A percentile compares a stretch with the other conserved stretches of the same genome.
phyloP scores from a whole-genome alignment of 2,113 vertebrate genomes.

The Desmodus rotundus region DNA sequence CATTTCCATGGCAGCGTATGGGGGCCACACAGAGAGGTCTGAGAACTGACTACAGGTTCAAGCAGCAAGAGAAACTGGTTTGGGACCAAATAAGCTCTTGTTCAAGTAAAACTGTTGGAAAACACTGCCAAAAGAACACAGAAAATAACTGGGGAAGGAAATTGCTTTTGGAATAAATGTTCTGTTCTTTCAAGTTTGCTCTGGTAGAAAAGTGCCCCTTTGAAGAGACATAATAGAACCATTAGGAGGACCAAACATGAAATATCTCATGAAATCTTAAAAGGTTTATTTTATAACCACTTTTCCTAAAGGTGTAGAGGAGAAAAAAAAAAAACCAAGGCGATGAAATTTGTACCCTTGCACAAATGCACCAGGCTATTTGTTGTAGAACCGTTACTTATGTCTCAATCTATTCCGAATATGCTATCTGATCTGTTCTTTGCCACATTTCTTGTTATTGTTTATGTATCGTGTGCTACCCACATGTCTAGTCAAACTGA shows the following conservation, averaged over 20 bases:
- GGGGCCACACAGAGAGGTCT: constrained; percentile 16
- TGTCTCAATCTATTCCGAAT: constrained; percentile 66
- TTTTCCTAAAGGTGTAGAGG: constrained; percentile 52
- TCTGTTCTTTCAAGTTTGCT: constrained; percentile 68
- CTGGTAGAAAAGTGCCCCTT: constrained; percentile 65
- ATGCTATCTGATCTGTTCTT: constrained; percentile 34
- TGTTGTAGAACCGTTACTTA: constrained; percentile 68
- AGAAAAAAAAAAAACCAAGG: constrained; percentile 50
- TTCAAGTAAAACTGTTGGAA: constrained; percentile 67
- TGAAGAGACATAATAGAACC: constrained; percentile 70
- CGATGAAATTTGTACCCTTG: constrained; percentile 53
- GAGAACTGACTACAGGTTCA: constrained; percentile 60
- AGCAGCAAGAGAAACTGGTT: constrained; percentile 51
- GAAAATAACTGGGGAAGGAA: constrained; percentile 67
- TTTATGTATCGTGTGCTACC: constrained; percentile 27
- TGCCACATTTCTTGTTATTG: constrained; percentile 42
- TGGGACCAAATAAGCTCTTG: constrained; percentile 66
- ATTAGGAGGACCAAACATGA: constrained; percentile 63
- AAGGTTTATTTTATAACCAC: constrained; percentile 67
- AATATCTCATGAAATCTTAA: constrained; percentile 60
- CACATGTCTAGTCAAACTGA: constrained; percentile 37
- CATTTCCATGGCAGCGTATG: constrained; percentile 32
- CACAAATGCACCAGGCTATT: constrained; percentile 49
- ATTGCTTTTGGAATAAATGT: constrained; percentile 59
- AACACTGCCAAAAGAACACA: constrained; percentile 59